These are phyloP conservation scores for Nothocercus nigrocapillus DNA, from an alignment of 2,113 vertebrate genomes.

Conservation along the genomic window DNA sequence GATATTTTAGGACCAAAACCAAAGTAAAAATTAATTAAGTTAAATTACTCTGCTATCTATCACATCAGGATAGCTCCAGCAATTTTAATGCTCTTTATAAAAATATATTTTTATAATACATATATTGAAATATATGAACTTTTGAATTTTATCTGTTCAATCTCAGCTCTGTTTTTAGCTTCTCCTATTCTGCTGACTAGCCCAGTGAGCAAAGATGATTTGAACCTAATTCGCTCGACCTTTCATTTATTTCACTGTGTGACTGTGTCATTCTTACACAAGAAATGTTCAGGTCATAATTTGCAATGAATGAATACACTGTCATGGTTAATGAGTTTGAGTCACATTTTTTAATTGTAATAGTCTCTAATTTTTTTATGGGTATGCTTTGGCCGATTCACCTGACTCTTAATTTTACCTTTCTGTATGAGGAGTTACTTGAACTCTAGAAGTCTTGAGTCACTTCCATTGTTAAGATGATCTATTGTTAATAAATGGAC, in stretches of 20 bases:
- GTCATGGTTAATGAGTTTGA: not conserved
- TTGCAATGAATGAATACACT: not conserved
- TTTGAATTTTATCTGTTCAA: not conserved
- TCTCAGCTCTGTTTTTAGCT: not conserved
- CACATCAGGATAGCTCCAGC: not conserved
- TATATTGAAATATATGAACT: not conserved
- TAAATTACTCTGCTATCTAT: not conserved
- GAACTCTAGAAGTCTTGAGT: not conserved
- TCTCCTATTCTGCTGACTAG: not conserved
- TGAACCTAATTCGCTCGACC: not conserved
- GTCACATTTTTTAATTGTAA: not conserved
- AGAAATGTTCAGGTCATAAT: not conserved
- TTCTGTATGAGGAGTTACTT: not conserved
- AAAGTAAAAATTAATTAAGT: not conserved
- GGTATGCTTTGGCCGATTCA: not conserved
- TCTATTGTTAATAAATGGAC: not conserved
- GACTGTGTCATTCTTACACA: not conserved
- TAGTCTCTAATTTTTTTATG: not conserved
- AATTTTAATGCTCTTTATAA: not conserved
- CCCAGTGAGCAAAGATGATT: not conserved
- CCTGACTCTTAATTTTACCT: not conserved
- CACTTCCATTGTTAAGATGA: not conserved
- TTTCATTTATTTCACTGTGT: not conserved
- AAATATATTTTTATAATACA: not conserved
- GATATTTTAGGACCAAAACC: not conserved